Evolutionary conservation across 92 coral and sea anemone genomes (phyloP), one percentile per base, ranked within the genome.

Genomic region (Palythoa grandiflora): DNA sequence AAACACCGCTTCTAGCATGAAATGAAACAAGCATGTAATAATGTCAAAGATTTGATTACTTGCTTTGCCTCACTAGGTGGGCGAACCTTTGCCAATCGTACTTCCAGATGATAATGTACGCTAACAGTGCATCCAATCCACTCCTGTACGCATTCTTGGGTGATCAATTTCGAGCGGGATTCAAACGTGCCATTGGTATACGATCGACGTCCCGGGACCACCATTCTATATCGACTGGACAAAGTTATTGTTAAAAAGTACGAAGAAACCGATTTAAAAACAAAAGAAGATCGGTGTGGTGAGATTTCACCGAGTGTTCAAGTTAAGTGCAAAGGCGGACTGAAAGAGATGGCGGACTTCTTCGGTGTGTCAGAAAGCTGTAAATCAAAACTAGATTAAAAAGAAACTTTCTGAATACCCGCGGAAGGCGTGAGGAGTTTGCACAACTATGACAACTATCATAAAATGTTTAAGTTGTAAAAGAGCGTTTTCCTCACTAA

Each of bases 81-180:
- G 8, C 79, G 35, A 75, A 17, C 80, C 89, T 97, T 28, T 65
- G 87, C 66, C 96, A 89, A 74, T 92, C 97, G 17, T 97, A 97
- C 85, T 78, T 88, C 73, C 94, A 95, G 78, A 77, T 97, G 14
- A 52, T 97, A 68, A 90, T 95, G 94, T 97, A 94, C 85, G 88
- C 88, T 16, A 97, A 97, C 94, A 97, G 99, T 36, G 99, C 99
- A 8, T 92, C 95, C 77, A 97, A 97, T 79, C 99, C 99, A 5
- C 85, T 97, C 16, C 86, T 97, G 73, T 97, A 97, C 75, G 99
- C 98, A 9, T 97, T 97, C 90, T 92, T 97, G 75, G 99, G 99
- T 0, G 98, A 94, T 76, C 96, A 94, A 65, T 97, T 97, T 91
- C 92, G 93, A 71, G 88, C 86, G 38, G 99, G 99, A 9, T 97